Percentiles rank a stretch among this genome's conserved stretches.
phyloP scores from a whole-genome alignment of 2,888 invertebrate species.

The Nemotelus nigrinus region DNA sequence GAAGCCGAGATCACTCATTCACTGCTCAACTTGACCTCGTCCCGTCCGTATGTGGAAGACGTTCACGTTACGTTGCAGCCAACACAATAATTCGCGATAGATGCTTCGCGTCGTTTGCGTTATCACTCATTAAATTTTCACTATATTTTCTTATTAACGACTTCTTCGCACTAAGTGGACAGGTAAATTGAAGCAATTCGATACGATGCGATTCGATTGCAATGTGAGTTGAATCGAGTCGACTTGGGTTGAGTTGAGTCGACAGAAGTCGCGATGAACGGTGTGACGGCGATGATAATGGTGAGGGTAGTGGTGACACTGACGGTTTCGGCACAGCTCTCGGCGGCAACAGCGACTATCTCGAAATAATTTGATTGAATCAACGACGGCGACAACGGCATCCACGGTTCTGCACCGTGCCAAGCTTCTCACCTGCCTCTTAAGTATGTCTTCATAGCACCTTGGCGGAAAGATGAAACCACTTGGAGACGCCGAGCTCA shows the following conservation, averaged over 20 bases:
- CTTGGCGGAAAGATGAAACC: constrained; percentile 43
- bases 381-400: constrained; percentile 22
- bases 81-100: not conserved
- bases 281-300: constrained; percentile 2
- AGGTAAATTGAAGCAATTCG: constrained; percentile 35
- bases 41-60: not conserved
- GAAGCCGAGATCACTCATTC: too few relatives aligned
- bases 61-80: not conserved
- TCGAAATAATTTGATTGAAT: constrained; percentile 27
- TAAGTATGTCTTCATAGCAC: constrained; percentile 37
- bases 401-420: constrained; percentile 30
- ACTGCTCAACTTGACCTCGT: not conserved
- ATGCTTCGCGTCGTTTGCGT: constrained; percentile 21
- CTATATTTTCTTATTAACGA: constrained; percentile 38
- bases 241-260: not conserved
- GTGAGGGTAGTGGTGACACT: not conserved
- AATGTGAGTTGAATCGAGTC: too few relatives aligned
- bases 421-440: constrained; percentile 33
- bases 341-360: not conserved
- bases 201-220: too few relatives aligned
- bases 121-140: constrained; percentile 26
- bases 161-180: constrained; percentile 39
- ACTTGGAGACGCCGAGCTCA: constrained; percentile 2
- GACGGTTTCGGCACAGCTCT: not conserved
- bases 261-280: constrained; percentile 13